Base-by-base conservation (phyloP, 2,113 vertebrate species). In the Leuciscus idus region DNA sequence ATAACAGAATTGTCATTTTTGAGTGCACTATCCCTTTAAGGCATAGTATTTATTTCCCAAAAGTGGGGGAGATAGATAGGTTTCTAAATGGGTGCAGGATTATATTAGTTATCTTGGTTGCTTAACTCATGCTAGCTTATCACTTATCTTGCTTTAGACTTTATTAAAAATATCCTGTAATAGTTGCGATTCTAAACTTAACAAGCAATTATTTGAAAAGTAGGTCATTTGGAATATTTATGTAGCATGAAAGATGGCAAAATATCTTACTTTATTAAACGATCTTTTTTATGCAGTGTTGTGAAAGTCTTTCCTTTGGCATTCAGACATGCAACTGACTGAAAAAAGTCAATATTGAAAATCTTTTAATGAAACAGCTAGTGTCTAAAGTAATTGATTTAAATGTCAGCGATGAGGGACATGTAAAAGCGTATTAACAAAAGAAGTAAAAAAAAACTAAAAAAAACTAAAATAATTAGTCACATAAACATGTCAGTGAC, bases 391-490 rank as follows among this genome's bases (percentile, higher is more conserved):
- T 55, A 57, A 57, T 30, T 30, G 13, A 75, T 76, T 76, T 52
- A 76, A 76, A 77, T 50, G 15, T 30, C 74, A 76, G 46, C 28
- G 46, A 77, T 77, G 48, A 55, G 4, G 3, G 9, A 30, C 50
- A 78, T 21, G 33, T 78, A 19, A 57, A 57, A 55, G 28, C 10
- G 2, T 55, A 78, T 78, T 57, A 77, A 77, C 75, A 50, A 77
- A 12, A 57, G 26, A 76, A 26, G 33, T 19, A 39, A 28, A 39
- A 36, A 21, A 4, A 57, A 21, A 15, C n/a, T n/a, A n/a, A 1
- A 33, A 33, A 33, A 33, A 33, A 26, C 26, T 26, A 70, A 39
- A 36, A 81, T 28, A 66, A 48, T 30, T 30, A 6, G 10, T 50
- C 30, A 30, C 33, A 43, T 48, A 68, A 66, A 64, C 61, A 81